phyloP scores from a whole-genome alignment of 2,797 vertebrate genomes.

The Cephalopachus bancanus region DNA sequence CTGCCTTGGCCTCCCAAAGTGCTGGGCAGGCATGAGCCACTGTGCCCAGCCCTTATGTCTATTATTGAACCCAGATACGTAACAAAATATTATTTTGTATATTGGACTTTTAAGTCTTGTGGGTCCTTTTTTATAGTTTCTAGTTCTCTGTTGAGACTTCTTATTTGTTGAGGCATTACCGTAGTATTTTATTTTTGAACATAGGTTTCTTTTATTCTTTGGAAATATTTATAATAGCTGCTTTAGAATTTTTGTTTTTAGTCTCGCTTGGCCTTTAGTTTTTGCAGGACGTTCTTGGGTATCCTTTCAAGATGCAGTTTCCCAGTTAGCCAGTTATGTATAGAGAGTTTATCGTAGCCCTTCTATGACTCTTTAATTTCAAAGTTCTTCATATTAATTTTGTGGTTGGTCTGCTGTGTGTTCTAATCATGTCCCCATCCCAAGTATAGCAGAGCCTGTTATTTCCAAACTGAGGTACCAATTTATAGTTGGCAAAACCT shows the following conservation, averaged over 20 bases:
- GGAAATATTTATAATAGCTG: conserved; percentile 5
- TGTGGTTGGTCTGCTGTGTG: background rate
- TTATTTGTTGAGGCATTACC: background rate
- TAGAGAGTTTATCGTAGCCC: background rate
- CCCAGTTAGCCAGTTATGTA: background rate
- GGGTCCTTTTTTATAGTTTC: background rate
- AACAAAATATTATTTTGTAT: conserved; percentile 21
- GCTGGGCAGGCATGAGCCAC: background rate
- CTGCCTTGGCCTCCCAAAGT: background rate
- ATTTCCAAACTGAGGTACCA: background rate
- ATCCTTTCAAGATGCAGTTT: background rate
- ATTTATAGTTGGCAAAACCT: background rate
- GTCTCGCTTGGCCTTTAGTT: background rate
- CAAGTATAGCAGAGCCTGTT: background rate
- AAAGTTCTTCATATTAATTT: background rate
- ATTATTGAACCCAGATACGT: background rate
- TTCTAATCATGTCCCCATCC: background rate
- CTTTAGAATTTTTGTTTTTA: conserved; percentile 49
- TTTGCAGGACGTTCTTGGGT: background rate
- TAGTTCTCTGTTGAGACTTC: background rate
- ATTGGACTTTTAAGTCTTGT: background rate
- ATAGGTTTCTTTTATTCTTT: background rate
- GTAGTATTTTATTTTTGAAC: background rate
- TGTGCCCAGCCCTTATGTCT: background rate
- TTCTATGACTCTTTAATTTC: background rate